Percentiles rank a stretch among this genome's conserved stretches.
Evolutionary conservation across 2,113 vertebrate genomes (phyloP).

Genomic region (Ctenomys sociabilis): DNA sequence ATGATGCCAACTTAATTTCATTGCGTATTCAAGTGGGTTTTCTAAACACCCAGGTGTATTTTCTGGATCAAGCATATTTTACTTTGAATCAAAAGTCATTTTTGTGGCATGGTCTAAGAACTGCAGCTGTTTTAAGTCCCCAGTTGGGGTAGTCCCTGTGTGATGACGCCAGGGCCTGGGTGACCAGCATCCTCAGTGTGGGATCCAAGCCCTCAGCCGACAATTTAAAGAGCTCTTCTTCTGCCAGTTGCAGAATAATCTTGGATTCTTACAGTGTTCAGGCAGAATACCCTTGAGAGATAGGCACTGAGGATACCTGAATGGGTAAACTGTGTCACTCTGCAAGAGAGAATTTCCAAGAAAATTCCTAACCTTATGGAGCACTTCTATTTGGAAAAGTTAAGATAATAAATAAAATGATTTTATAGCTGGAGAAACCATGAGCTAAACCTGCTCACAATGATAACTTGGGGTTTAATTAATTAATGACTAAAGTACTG

Average conservation of each 20-base stretch:
- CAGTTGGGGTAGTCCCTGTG: background rate
- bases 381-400: slow-evolving; percentile 46
- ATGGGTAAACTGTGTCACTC: background rate
- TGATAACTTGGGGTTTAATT: slow-evolving; percentile 81
- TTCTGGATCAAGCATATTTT: background rate
- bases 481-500: slow-evolving; percentile 81
- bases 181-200: background rate
- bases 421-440: slow-evolving; percentile 66
- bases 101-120: background rate
- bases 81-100: background rate
- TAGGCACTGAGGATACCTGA: background rate
- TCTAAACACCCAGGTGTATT: background rate
- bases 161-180: background rate
- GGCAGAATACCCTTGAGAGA: background rate
- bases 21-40: background rate
- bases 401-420: slow-evolving; percentile 58
- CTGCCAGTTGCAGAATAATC: background rate
- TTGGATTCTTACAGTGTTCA: background rate
- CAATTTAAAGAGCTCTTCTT: background rate
- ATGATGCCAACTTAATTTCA: background rate
- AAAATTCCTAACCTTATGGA: background rate
- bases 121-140: background rate
- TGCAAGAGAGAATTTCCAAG: slow-evolving; percentile 11
- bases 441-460: slow-evolving; percentile 71
- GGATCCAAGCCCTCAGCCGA: background rate